These are phyloP conservation scores for Chinchilla lanigera DNA, from an alignment of 2,113 vertebrate genomes.

Conservation along the genomic window DNA sequence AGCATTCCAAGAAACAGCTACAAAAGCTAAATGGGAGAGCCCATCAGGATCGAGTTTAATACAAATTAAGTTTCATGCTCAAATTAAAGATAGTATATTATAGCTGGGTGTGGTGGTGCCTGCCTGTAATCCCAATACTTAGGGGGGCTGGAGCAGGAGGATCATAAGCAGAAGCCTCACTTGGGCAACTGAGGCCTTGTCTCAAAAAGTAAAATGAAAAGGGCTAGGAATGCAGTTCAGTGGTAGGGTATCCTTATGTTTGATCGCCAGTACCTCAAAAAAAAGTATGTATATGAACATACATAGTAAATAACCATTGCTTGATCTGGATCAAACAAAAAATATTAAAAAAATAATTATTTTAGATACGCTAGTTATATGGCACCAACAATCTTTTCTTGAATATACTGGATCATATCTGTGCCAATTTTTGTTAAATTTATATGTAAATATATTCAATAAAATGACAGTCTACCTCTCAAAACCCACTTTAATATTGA, in stretches of 20 bases:
- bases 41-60: background rate
- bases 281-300: background rate
- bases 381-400: background rate
- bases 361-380: background rate
- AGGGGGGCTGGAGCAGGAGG: background rate
- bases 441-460: background rate
- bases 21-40: background rate
- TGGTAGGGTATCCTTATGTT: background rate
- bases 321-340: background rate
- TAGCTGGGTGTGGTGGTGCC: background rate
- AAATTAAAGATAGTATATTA: background rate
- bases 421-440: background rate
- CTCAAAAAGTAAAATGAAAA: background rate
- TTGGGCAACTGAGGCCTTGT: background rate
- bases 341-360: background rate
- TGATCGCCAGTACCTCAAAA: background rate
- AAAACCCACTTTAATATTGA: conserved; percentile 20
- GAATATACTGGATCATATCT: background rate
- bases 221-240: background rate
- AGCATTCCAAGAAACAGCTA: background rate
- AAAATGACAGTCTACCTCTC: background rate
- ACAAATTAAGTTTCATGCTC: background rate
- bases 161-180: background rate
- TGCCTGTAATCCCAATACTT: background rate
- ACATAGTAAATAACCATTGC: background rate